phyloP scores from a whole-genome alignment of 30 jellyfish, hydroid and myxozoan genomes.

The Haliclystus octoradiatus region DNA sequence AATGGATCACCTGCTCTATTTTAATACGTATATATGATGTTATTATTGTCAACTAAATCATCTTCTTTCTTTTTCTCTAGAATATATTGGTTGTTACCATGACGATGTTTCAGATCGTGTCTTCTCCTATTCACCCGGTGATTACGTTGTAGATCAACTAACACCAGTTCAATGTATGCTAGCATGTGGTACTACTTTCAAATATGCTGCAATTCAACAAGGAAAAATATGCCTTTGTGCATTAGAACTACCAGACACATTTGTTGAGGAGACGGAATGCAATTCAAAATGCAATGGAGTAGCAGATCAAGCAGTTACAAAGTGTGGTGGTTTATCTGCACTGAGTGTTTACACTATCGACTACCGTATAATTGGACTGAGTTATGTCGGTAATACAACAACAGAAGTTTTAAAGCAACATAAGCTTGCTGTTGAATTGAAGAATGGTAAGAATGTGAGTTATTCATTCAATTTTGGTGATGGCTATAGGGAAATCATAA shows the following conservation, averaged over 20 bases:
- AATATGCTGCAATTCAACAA: constrained; percentile 75
- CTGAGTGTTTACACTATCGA: constrained; percentile 77
- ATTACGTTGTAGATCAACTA: constrained; percentile 59
- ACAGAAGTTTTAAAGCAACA: not conserved
- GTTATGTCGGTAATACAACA: not conserved
- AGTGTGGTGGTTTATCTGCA: constrained; percentile 81
- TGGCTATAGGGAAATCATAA: constrained; percentile 31
- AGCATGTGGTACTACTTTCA: constrained; percentile 70
- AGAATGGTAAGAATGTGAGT: constrained; percentile 36
- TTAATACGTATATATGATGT: too few relatives aligned
- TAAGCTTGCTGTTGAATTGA: constrained; percentile 29
- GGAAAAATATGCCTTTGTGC: constrained; percentile 87
- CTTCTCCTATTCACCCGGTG: constrained; percentile 80
- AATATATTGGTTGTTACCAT: constrained; percentile 73
- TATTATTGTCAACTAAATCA: too few relatives aligned
- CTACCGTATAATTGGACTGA: constrained; percentile 59
- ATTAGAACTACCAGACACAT: constrained; percentile 21
- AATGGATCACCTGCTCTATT: too few relatives aligned
- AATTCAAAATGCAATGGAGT: constrained; percentile 44
- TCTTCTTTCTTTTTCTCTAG: constrained; percentile 23
- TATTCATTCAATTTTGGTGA: constrained; percentile 38
- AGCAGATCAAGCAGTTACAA: constrained; percentile 24
- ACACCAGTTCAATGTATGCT: constrained; percentile 90
- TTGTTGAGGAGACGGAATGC: constrained; percentile 41
- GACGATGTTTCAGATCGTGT: constrained; percentile 49